A percentile compares a stretch with the other conserved stretches of the same genome.
These are phyloP conservation scores for Actinostola sp. DNA, from an alignment of 92 coral and sea anemone species.

Conservation along the genomic window DNA sequence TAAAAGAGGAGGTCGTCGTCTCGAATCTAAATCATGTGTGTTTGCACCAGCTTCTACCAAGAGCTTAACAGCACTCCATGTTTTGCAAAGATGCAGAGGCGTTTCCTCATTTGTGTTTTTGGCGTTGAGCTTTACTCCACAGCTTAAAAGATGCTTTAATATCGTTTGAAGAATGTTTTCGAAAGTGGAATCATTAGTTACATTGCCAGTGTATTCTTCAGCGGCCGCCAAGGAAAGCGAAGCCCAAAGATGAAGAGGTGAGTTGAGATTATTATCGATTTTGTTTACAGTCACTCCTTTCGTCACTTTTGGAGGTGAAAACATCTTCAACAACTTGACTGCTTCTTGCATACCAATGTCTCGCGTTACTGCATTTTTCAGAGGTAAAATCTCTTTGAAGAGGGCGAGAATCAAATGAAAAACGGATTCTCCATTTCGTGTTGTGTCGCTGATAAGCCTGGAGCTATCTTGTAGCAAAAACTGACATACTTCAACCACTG, in stretches of 20 bases:
- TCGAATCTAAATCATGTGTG: slow-evolving; percentile 1
- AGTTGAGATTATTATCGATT: background rate
- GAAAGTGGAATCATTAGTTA: background rate
- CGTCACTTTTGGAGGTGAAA: background rate
- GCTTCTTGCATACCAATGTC: background rate
- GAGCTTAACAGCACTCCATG: slow-evolving; percentile 36
- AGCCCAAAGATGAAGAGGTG: slow-evolving; percentile 39
- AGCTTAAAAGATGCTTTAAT: background rate
- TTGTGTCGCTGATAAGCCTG: background rate
- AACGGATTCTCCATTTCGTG: background rate
- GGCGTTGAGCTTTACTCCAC: slow-evolving; percentile 15
- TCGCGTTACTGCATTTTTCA: background rate
- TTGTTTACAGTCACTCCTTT: background rate
- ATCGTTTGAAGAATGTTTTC: background rate
- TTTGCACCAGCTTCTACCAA: slow-evolving; percentile 40
- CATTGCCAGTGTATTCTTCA: background rate
- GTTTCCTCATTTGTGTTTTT: slow-evolving; percentile 23
- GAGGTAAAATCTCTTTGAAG: background rate
- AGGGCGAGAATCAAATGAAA: slow-evolving; percentile 9
- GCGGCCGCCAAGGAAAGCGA: background rate
- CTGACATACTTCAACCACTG: background rate
- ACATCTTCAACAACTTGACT: background rate
- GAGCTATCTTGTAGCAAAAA: background rate
- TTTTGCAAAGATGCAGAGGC: slow-evolving; percentile 29
- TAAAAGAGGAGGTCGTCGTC: slow-evolving; percentile 8